Evolutionary conservation across 2,113 vertebrate genomes (phyloP), one percentile per base, ranked within the genome.

Genomic region (Oxygymnocypris stewartii): DNA sequence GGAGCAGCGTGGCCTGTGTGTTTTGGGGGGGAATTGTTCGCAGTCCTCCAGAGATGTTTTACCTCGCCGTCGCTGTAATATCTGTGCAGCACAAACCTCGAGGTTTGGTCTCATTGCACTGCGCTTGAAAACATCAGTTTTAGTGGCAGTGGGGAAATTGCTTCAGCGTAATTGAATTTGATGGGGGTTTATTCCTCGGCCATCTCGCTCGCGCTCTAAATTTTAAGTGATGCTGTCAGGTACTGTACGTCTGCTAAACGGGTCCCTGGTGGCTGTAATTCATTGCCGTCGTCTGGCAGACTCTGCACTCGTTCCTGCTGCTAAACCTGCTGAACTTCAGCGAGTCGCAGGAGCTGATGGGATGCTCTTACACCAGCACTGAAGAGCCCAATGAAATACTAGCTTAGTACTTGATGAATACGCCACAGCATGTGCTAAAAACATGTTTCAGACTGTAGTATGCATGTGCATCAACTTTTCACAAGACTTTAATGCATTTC

Each of bases 221-320:
- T 73, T 74, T 65, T 49, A 82, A 85, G 44, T 28, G 51, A 59
- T 78, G 23, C 73, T 59, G 84, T 88, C 84, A 88, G 84, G 78
- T 71, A 51, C 63, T 83, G 80, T 40, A 71, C 63, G 61, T 85
- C 71, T 73, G 67, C 82, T 84, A 81, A 88, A 81, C 61, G 42
- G 47, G 42, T 47, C 74, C 76, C 87, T 42, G 23, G 78, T 61
- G 84, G 49, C 20, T 71, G 42, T 49, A 75, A 85, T 81, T 85
- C 76, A 65, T 65, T 76, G 73, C 25, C 13, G 40, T 35, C 44
- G 8, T 49, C 73, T 65, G 77, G 78, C 54, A 61, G n/a, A 81
- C 59, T 61, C 35, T 54, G 57, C 49, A 9, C 4, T 59, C 2
- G 9, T 28, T 47, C 23, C 57, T 82, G 59, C 61, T 51, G 59